Conservation (phyloP, 2,113 vertebrate species). For the Anoplopoma fimbria region DNA sequence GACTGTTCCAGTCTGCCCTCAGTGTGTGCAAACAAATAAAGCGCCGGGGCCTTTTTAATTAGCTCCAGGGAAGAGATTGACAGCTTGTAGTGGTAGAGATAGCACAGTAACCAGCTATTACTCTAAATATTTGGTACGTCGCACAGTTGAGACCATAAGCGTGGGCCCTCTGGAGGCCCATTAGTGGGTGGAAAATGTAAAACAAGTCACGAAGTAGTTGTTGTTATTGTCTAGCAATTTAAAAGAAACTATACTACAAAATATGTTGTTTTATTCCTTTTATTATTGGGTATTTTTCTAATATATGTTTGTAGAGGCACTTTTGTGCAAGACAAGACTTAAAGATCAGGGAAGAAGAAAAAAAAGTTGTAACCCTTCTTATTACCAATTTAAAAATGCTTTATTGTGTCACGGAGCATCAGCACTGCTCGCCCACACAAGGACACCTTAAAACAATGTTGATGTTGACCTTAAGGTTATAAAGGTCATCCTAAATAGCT, state of each 20-base stretch:
- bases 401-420: conserved; percentile 44
- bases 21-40: conserved; percentile 80
- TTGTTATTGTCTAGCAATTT: conserved; percentile 33
- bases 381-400: conserved; percentile 56
- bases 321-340: conserved; percentile 25
- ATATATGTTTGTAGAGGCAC: conserved; percentile 17
- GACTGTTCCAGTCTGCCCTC: conserved; percentile 74
- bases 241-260: conserved; percentile 19
- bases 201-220: conserved; percentile 46
- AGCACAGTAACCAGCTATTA: conserved; percentile 83
- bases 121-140: conserved; percentile 84
- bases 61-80: conserved; percentile 78
- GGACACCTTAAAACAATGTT: conserved; percentile 56
- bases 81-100: conserved; percentile 72
- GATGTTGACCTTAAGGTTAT: conserved; percentile 63
- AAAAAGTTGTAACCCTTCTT: conserved; percentile 23
- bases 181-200: conserved; percentile 57
- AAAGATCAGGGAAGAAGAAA: conserved; percentile 11
- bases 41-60: conserved; percentile 80
- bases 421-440: conserved; percentile 26
- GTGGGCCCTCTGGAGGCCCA: conserved; percentile 62
- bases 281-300: conserved; percentile 17
- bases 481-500: conserved; percentile 61
- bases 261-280: conserved; percentile 12
- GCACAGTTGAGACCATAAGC: conserved; percentile 68